A percentile compares a stretch with the other conserved stretches of the same genome.
These are phyloP conservation scores for Pelochelys cantorii DNA, from an alignment of 2,797 vertebrate species.

Conservation along the genomic window DNA sequence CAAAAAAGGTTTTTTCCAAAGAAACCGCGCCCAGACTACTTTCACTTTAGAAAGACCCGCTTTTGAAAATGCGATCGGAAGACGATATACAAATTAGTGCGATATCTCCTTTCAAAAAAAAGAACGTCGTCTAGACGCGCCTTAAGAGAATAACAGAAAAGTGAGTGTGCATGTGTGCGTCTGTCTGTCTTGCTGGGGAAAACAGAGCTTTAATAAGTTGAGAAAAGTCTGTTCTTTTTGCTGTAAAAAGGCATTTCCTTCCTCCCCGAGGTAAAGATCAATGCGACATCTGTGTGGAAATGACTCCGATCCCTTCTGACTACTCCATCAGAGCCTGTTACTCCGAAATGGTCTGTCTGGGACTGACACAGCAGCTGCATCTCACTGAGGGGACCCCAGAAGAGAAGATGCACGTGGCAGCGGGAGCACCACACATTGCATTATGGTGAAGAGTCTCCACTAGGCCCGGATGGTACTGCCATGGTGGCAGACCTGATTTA, in stretches of 20 bases:
- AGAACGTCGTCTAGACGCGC: too few relatives aligned
- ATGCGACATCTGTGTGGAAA: not conserved
- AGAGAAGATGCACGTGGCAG: not conserved
- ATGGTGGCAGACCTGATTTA: not conserved
- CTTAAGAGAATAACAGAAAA: not conserved
- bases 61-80: too few relatives aligned
- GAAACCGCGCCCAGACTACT: too few relatives aligned
- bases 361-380: not conserved
- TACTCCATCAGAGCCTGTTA: not conserved
- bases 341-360: not conserved
- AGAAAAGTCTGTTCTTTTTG: not conserved
- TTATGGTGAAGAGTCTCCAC: not conserved
- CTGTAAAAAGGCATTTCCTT: not conserved
- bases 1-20: too few relatives aligned
- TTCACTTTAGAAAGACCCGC: too few relatives aligned
- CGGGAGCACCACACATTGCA: not conserved
- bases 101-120: too few relatives aligned
- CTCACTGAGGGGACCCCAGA: not conserved
- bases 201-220: not conserved
- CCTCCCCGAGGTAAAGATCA: not conserved
- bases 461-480: not conserved
- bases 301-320: not conserved
- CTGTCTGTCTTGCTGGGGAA: not conserved
- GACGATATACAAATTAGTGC: too few relatives aligned
- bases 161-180: fast-evolving